Percentiles rank a stretch among this genome's conserved stretches.
phyloP scores from a whole-genome alignment of 92 coral and sea anemone genomes.

The Actinernus sp. region DNA sequence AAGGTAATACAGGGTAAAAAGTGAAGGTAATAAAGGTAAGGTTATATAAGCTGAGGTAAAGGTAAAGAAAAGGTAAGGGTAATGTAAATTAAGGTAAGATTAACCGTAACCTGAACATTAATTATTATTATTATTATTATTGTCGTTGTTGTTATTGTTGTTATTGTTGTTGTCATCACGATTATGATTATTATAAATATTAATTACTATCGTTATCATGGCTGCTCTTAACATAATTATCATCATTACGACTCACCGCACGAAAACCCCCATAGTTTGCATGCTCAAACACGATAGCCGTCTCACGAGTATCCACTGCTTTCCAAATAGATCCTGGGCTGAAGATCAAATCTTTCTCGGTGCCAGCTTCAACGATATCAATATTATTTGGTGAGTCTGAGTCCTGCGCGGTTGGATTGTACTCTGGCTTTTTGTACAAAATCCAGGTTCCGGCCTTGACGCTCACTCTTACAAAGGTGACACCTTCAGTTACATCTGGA shows the following conservation, averaged over 20 bases:
- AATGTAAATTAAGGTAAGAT: no score
- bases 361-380: neutral
- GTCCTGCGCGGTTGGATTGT: neutral
- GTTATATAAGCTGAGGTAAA: no score
- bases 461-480: neutral
- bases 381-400: neutral
- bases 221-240: no score
- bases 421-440: conserved; percentile 3
- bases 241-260: conserved; percentile 5
- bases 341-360: neutral
- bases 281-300: conserved; percentile 12
- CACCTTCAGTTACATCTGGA: neutral
- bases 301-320: conserved; percentile 1
- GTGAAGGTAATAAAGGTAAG: no score
- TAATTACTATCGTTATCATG: no score
- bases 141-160: no score
- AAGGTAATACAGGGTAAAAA: no score
- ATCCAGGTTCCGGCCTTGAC: conserved; percentile 30
- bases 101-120: no score
- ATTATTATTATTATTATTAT: no score
- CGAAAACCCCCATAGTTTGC: conserved; percentile 1
- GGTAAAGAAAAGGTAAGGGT: no score
- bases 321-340: conserved; percentile 7
- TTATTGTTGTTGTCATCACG: no score
- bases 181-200: no score